Evolutionary conservation across 2,797 vertebrate species (phyloP), one percentile per base, ranked within the genome.

Genomic region (Ambastaia sidthimunki): DNA sequence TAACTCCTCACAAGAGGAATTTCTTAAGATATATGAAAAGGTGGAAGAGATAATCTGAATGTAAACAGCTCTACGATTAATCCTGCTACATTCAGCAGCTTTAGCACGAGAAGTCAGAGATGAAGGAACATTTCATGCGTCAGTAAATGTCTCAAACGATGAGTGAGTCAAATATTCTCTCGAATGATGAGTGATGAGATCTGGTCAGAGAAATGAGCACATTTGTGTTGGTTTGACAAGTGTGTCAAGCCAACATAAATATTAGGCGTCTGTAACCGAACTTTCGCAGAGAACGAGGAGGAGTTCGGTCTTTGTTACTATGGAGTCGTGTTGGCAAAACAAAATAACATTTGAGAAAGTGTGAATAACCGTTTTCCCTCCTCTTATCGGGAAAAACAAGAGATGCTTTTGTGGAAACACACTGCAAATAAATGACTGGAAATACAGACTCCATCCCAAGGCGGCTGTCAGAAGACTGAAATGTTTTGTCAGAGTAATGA

Each of bases 401-500:
- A 69, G 28, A 48, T 68, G 55, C 71, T 75, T 75, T 81, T 19
- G 23, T 37, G 47, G 44, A 47, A 59, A 57, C 71, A 41, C 19
- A 28, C 48, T 50, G 23, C 11, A 13, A 52, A 69, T 21, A 44
- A 54, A 65, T 12, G 59, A 44, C 67, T 71, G 54, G 57, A 72
- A 68, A 28, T 55, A 21, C 21, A 19, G 62, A 71, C 21, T 52
- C 48, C 52, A 25, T 69, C 63, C 55, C 55, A 2, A 55, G 67
- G 47, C n/a, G 25, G 37, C 57, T 80, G 71, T 66, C 81, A 71
- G 59, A 76, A 47, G 21, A 15, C 52, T 76, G 72, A 75, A 41
- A 79, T 63, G 69, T 71, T 78, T 78, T 55, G 69, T 71, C 76
- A 31, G 59, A 71, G 59, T 65, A 78, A 79, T 71, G 69, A 79